phyloP scores from a whole-genome alignment of 2,113 vertebrate genomes.

The Isichthys henryi region DNA sequence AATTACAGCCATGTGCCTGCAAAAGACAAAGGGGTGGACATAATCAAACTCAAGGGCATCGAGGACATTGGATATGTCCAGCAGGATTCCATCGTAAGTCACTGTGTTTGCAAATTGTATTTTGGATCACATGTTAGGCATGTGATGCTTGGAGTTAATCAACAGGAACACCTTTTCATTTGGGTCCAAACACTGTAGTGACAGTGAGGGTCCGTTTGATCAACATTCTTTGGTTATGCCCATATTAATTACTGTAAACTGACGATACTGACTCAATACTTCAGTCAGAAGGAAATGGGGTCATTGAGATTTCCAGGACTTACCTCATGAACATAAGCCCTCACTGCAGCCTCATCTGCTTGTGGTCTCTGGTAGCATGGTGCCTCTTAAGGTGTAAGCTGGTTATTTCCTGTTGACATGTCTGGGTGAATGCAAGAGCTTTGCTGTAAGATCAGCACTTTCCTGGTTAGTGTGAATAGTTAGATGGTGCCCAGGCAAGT shows the following conservation, averaged over 20 bases:
- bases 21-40: conserved; percentile 62
- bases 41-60: conserved; percentile 67
- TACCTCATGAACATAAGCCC: no score
- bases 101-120: neutral
- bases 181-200: neutral
- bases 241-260: neutral
- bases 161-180: neutral
- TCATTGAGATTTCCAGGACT: no score
- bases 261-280: neutral
- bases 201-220: neutral
- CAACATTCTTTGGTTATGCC: neutral
- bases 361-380: no score
- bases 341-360: no score
- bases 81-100: conserved; percentile 60
- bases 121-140: neutral
- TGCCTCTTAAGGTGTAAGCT: no score
- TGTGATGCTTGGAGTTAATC: neutral
- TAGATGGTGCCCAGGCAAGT: no score
- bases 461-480: no score
- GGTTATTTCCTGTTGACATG: no score
- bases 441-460: no score
- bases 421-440: no score
- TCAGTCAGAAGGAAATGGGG: no score
- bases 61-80: conserved; percentile 67
- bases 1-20: conserved; percentile 48